These are phyloP conservation scores for Chionoecetes opilio DNA, from an alignment of 1,140 invertebrate species.

Conservation along the genomic window DNA sequence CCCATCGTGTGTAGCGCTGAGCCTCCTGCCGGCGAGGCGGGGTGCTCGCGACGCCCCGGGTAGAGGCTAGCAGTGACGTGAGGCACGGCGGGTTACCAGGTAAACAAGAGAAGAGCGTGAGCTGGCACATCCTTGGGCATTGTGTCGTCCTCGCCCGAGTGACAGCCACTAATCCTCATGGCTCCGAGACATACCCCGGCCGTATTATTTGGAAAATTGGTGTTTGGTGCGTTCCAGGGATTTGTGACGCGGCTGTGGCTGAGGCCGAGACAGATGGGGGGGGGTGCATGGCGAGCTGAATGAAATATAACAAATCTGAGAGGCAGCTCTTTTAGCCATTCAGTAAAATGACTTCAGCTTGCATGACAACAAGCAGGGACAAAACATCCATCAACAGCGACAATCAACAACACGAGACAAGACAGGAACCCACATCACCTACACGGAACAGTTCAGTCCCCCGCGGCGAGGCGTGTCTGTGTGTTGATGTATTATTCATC, in stretches of 20 bases:
- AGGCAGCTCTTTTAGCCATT: too few species aligned
- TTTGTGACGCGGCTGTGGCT: neutral
- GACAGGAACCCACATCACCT: neutral
- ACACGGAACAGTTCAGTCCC: neutral
- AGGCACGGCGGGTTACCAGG: neutral
- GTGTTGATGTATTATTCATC: neutral
- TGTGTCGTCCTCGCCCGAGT: conserved; percentile 14
- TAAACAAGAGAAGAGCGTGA: conserved; percentile 6
- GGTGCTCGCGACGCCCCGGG: neutral
- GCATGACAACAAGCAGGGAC: too few species aligned
- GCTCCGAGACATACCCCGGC: neutral
- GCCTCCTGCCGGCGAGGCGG: neutral
- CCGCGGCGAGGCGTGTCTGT: neutral
- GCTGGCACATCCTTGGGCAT: neutral
- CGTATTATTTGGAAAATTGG: neutral
- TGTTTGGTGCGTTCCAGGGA: neutral
- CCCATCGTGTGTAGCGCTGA: neutral
- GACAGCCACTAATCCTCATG: conserved; percentile 17
- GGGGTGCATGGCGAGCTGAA: neutral
- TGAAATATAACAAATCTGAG: neutral
- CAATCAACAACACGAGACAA: too few species aligned
- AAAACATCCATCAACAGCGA: too few species aligned
- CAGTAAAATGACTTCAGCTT: too few species aligned
- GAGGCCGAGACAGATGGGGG: neutral
- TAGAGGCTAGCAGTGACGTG: neutral